A percentile compares a stretch with the other conserved stretches of the same genome.
These are phyloP conservation scores for Andrena minutula DNA, from an alignment of 2,888 invertebrate species.

Conservation along the genomic window DNA sequence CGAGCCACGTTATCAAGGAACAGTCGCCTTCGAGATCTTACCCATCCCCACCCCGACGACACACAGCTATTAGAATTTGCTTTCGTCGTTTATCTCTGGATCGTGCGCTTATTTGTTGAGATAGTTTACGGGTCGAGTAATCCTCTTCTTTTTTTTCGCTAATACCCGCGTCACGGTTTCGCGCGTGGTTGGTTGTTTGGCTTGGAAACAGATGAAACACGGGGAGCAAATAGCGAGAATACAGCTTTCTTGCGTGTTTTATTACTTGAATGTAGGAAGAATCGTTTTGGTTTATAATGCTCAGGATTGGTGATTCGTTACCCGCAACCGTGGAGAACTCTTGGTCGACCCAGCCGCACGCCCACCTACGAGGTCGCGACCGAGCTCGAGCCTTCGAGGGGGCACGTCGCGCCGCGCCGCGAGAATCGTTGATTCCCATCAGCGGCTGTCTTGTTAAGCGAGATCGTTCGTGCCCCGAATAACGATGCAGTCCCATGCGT, in stretches of 20 bases:
- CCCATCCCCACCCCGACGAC: neutral
- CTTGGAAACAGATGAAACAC: neutral
- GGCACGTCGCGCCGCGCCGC: constrained; percentile 1
- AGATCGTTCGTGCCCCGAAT: constrained; percentile 40
- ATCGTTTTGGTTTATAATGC: no score
- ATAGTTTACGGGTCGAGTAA: neutral
- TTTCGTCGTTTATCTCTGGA: constrained; percentile 10
- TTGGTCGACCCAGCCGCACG: constrained; percentile 30
- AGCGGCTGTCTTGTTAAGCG: constrained; percentile 45
- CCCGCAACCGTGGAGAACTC: neutral
- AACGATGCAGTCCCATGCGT: neutral
- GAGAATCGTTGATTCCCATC: constrained; percentile 42
- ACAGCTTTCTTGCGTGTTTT: no score
- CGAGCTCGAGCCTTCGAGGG: neutral
- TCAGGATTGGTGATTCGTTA: neutral
- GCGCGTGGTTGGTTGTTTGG: neutral
- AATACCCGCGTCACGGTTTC: neutral
- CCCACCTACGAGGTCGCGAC: constrained; percentile 33
- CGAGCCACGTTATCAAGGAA: neutral
- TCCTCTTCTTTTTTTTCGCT: neutral
- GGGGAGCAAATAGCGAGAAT: neutral
- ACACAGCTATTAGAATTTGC: neutral
- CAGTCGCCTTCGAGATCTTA: neutral
- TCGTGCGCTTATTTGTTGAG: neutral
- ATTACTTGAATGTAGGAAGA: no score